phyloP scores from a whole-genome alignment of 2,797 vertebrate genomes.

The Onychomys torridus region DNA sequence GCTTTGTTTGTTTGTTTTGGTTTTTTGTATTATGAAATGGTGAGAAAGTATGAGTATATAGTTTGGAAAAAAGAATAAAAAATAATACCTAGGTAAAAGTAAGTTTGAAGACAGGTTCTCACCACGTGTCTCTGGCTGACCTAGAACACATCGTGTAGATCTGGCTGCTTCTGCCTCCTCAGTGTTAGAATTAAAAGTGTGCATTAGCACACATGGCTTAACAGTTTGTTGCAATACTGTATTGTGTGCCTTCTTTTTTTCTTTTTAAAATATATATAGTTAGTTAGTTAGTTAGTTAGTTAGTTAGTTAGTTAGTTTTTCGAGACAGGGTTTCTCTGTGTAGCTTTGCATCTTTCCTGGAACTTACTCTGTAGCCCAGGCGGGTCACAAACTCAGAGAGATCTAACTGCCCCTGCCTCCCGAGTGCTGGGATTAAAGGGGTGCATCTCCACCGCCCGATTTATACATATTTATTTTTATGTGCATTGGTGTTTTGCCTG shows the following conservation, averaged over 20 bases:
- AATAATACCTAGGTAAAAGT: neutral
- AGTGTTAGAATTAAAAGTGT: neutral
- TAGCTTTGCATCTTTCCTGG: no score
- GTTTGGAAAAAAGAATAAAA: neutral
- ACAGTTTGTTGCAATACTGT: neutral
- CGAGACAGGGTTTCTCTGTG: no score
- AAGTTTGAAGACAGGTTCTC: neutral
- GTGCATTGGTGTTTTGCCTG: no score
- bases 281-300: no score
- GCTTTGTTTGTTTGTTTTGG: neutral
- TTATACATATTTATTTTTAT: no score
- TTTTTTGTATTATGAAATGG: conserved; percentile 10
- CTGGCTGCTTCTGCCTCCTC: neutral
- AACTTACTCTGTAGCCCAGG: no score
- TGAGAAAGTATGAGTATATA: neutral
- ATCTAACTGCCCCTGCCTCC: no score
- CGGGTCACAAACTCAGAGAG: no score
- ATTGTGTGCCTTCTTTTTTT: neutral
- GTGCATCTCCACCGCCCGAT: no score
- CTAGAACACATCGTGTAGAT: neutral
- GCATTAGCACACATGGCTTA: neutral
- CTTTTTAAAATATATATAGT: no score
- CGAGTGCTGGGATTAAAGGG: no score
- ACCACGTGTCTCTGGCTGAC: neutral
- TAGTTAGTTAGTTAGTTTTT: no score